A percentile compares a stretch with the other conserved stretches of the same genome.
These are phyloP conservation scores for Molothrus aeneus DNA, from an alignment of 2,797 vertebrate species.

Conservation along the genomic window DNA sequence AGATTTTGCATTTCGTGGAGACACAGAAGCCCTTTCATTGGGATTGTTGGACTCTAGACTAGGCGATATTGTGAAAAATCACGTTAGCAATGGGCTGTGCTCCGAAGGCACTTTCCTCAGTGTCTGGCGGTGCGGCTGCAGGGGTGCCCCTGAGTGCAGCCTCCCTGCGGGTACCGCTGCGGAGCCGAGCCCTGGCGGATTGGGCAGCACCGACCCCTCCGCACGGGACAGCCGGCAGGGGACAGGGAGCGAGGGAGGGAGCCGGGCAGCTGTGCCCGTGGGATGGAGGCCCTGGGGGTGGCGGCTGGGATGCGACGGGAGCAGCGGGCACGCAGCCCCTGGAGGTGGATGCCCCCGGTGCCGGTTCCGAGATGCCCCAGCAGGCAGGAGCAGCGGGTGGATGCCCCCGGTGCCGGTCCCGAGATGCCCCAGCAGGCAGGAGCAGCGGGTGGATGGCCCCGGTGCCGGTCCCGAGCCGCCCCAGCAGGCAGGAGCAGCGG, in stretches of 20 bases:
- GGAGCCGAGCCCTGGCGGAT: too few relatives aligned
- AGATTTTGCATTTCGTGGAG: conserved; percentile 57
- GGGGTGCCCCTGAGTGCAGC: fast-evolving
- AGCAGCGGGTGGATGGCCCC: too few relatives aligned
- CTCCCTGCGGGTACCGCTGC: too few relatives aligned
- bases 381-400: too few relatives aligned
- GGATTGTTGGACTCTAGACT: background rate
- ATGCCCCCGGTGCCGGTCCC: background rate
- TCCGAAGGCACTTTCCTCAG: background rate
- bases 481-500: too few relatives aligned
- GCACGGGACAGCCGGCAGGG: too few relatives aligned
- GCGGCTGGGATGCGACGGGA: background rate
- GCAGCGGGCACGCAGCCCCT: too few relatives aligned
- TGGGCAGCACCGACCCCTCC: background rate
- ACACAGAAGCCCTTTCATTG: background rate
- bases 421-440: background rate
- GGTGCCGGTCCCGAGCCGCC: too few relatives aligned
- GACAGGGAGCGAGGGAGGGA: background rate
- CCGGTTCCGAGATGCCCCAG: too few relatives aligned
- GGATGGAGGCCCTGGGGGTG: fast-evolving
- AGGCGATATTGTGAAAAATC: background rate
- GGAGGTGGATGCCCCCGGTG: too few relatives aligned
- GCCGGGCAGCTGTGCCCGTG: background rate
- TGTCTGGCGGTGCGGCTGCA: fast-evolving
- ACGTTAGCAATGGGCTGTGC: background rate